Base-by-base conservation (phyloP, 2,113 vertebrate species). In the Alces alces region DNA sequence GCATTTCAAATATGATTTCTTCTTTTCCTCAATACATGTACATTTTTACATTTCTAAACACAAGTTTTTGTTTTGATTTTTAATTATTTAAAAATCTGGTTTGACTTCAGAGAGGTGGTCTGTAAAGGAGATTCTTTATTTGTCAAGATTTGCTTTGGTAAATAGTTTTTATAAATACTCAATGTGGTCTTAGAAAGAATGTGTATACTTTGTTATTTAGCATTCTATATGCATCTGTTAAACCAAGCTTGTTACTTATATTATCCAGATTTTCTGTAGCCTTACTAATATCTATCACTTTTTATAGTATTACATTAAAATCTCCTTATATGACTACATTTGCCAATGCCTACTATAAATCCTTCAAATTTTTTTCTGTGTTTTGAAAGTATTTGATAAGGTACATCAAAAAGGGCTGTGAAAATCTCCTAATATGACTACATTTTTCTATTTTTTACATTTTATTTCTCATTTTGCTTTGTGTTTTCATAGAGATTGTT, bases 41-140 rank as follows among this genome's bases (percentile, higher is more conserved):
- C 50, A 84, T 60, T 87, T 93, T 64, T 79, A 84, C 79, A 89
- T 89, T 96, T 96, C 66, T 86, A 94, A 93, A 76, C 54, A 36
- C 36, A 43, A 82, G 0, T 50, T 66, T 79, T 86, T 93, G 19
- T 50, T 90, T 84, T 84, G 11, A 60, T 50, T 82, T 79, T 78
- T 79, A 70, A 14, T 70, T 87, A 50, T 79, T 95, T 39, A 89
- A 39, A 70, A 70, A 70, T 39, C 64, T 36, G 84, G 19, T 94
- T 16, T 64, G 97, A 78, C 11, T 80, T 89, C 43, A 91, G 85
- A 96, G 47, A 93, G 3, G 2, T 58, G 25, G 16, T 30, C 66
- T 78, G 23, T 52, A 30, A 82, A 94, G 57, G 50, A 88, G 58
- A 58, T 45, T 92, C 73, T 80, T 86, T 89, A 43, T 55, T 86